Base-by-base conservation (phyloP, 2,888 invertebrate species). In the Barypeithes pellucidus region DNA sequence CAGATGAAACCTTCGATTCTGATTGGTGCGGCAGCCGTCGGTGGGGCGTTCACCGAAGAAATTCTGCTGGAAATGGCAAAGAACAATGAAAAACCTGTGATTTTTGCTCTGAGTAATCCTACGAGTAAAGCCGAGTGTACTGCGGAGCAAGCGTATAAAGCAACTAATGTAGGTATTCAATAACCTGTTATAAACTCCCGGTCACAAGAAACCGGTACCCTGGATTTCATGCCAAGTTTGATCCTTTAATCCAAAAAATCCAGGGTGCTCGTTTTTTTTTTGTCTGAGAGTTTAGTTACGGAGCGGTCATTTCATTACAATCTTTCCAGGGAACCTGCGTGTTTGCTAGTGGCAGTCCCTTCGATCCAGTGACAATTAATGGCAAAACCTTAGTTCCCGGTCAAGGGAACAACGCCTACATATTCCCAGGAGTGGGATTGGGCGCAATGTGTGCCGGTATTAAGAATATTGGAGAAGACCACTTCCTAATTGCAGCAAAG, bases 81-180 rank as follows among this genome's bases (percentile, higher is more conserved):
- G 70, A 93, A 93, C 84, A 96, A 96, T 79, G 92, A 96, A 3
- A 89, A 94, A 65, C 99, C 99, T 0, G 91, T 99, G 78, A 93
- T 99, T 99, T 73, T 99, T 85, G 99, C 99, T 9, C 89, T 99
- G 47, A 98, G 98, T 79, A 99, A 99, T 88, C 99, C 99, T 5
- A 99, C 99, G 0, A 93, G 92, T 86, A 96, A 96, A 88, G 97
- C 99, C 0, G 99, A 99, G 87, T 99, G 99, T 84, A 99, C 99
- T 0, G 98, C 99, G 2, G 95, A 98, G 82, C 93, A 94, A 79
- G 99, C 99, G 0, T 99, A 96, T 84, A 90, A 90, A n/a, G 84
- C 93, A 80, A 98, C 98, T 1, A 93, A 96, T 81, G 96, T 95
- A 87, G 84, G 86, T 80, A 9, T 41, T 43, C 41, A 33, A 33